Evolutionary conservation across 2,797 vertebrate genomes (phyloP).

Genomic region (Anabacerthia variegaticeps): DNA sequence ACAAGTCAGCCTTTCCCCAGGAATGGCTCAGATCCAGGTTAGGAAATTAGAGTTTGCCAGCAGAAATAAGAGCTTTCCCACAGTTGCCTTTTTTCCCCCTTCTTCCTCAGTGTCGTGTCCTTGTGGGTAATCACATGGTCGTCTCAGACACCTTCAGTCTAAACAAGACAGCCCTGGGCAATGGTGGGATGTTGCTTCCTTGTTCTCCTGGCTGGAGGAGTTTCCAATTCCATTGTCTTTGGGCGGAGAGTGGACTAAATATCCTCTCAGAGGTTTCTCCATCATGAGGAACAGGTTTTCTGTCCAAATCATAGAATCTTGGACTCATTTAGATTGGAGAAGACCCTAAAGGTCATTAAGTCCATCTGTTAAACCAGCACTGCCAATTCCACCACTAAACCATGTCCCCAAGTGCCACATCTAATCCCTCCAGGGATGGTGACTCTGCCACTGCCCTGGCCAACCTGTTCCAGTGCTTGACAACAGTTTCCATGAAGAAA

Average conservation of each 20-base stretch:
- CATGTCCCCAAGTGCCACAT: fast-evolving
- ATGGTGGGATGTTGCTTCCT: neutral
- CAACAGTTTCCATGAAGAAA: fast-evolving
- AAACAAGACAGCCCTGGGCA: neutral
- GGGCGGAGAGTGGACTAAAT: neutral
- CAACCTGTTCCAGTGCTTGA: neutral
- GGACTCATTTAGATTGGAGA: neutral
- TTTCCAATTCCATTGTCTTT: neutral
- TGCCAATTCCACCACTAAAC: neutral
- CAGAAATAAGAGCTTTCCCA: neutral
- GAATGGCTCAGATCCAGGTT: neutral
- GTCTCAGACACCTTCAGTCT: neutral
- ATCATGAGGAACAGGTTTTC: fast-evolving
- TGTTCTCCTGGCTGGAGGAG: neutral
- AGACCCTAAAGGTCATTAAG: fast-evolving
- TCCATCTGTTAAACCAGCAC: neutral
- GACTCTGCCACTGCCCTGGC: too few relatives aligned
- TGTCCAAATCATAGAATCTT: neutral
- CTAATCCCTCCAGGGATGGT: neutral
- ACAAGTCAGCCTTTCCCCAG: neutral
- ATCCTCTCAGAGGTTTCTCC: neutral
- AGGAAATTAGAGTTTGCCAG: neutral
- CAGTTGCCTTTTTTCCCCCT: fast-evolving
- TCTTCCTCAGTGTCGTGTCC: fast-evolving
- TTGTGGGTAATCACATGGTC: fast-evolving